Conservation (phyloP, 2,888 invertebrate genomes). For the Cheilosia grossa region DNA sequence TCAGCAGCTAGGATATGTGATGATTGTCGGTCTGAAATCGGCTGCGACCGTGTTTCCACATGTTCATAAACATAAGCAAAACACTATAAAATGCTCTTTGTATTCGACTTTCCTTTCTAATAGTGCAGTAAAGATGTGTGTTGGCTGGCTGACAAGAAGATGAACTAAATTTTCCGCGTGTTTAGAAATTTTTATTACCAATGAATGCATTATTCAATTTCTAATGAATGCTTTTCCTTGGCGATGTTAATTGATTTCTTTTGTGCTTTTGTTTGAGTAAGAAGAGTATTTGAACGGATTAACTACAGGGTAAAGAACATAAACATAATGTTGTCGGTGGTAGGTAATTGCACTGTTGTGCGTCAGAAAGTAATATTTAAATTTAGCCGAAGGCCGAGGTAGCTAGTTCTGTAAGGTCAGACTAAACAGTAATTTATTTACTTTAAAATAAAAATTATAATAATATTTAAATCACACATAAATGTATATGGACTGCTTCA, state of each 20-base stretch:
- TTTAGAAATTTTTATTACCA: constrained; percentile 39
- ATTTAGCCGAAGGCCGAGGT: too few relatives aligned
- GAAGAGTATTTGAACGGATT: too few relatives aligned
- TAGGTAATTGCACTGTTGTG: too few relatives aligned
- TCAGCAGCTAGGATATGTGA: not conserved
- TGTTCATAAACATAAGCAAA: constrained; percentile 30
- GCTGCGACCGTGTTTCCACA: not conserved
- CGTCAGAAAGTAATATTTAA: too few relatives aligned
- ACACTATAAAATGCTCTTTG: constrained; percentile 19
- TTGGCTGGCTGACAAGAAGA: constrained; percentile 64
- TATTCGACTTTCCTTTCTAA: constrained; percentile 22
- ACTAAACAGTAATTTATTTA: too few relatives aligned
- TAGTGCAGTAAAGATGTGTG: constrained; percentile 40
- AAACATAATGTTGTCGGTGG: not conserved
- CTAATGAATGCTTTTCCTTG: constrained; percentile 26
- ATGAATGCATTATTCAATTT: constrained; percentile 58
- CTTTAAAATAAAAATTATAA: too few relatives aligned
- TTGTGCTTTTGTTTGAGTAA: constrained; percentile 3
- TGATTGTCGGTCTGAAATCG: not conserved
- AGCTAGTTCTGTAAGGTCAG: too few relatives aligned
- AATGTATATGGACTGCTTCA: too few relatives aligned
- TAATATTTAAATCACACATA: too few relatives aligned
- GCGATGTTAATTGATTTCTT: constrained; percentile 21
- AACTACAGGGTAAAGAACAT: too few relatives aligned
- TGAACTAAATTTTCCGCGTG: constrained; percentile 65